phyloP scores from a whole-genome alignment of 2,113 vertebrate genomes.

The Opisthocomus hoazin region DNA sequence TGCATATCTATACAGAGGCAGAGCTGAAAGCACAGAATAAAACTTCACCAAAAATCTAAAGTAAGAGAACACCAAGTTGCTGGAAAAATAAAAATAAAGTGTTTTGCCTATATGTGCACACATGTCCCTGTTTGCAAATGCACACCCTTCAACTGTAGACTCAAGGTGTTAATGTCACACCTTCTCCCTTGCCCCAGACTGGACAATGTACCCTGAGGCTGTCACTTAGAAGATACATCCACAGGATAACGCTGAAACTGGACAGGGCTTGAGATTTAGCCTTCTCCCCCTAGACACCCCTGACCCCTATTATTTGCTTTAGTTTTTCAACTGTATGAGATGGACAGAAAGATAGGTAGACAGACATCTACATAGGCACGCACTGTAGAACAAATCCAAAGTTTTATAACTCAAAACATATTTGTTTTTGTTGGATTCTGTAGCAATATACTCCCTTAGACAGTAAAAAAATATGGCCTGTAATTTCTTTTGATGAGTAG shows the following conservation, averaged over 20 bases:
- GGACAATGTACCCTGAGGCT: background rate
- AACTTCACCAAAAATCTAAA: background rate
- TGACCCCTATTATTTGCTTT: background rate
- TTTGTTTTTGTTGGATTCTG: background rate
- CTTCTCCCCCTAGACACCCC: background rate
- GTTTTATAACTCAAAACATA: background rate
- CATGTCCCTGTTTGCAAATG: background rate
- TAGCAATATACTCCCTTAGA: background rate
- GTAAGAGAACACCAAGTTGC: background rate
- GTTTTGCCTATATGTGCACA: background rate
- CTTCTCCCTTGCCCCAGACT: background rate
- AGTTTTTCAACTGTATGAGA: background rate
- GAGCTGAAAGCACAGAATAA: background rate
- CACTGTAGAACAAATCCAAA: background rate
- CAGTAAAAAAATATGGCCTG: background rate
- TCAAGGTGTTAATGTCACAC: background rate
- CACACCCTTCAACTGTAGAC: background rate
- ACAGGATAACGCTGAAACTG: background rate
- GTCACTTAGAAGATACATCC: background rate
- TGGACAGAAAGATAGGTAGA: background rate
- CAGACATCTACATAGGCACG: background rate
- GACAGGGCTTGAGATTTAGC: background rate
- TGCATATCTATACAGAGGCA: background rate
- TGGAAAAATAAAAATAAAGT: background rate
- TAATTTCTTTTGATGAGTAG: background rate